Percentiles rank a stretch among this genome's conserved stretches.
Conservation (phyloP, 37 sponge, comb jelly and placozoan genomes). For the Bolinopsis microptera region DNA sequence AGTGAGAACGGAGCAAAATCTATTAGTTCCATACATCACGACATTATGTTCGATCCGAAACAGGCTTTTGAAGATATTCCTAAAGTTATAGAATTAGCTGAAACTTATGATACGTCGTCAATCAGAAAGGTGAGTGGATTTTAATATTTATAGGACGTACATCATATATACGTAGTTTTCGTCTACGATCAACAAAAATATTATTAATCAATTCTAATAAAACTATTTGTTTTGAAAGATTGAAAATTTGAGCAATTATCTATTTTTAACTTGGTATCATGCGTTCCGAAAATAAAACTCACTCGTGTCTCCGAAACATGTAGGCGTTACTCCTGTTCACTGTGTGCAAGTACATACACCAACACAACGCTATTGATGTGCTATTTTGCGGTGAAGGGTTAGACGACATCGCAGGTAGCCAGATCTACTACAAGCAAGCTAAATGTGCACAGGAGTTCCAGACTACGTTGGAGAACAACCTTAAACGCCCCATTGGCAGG, state of each 20-base stretch:
- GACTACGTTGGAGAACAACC: not conserved
- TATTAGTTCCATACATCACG: conserved; percentile 10
- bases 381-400: conserved; percentile 55
- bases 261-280: too few species aligned
- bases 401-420: conserved; percentile 55
- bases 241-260: too few species aligned
- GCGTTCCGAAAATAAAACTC: too few species aligned
- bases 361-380: not conserved
- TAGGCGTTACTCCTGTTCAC: conserved; percentile 43
- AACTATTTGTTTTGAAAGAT: too few species aligned
- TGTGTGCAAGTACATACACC: conserved; percentile 31
- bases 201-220: too few species aligned
- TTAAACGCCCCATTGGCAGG: conserved; percentile 27
- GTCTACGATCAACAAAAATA: too few species aligned
- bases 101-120: conserved; percentile 35
- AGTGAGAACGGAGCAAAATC: not conserved
- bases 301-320: too few species aligned
- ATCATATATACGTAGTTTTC: too few species aligned
- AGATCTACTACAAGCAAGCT: conserved; percentile 49
- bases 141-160: too few species aligned
- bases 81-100: not conserved
- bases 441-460: not conserved
- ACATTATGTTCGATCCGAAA: not conserved
- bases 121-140: conserved; percentile 21
- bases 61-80: not conserved